A percentile compares a stretch with the other conserved stretches of the same genome.
Conservation (phyloP, 2,797 vertebrate species). For the Chaetodon trifasciatus region DNA sequence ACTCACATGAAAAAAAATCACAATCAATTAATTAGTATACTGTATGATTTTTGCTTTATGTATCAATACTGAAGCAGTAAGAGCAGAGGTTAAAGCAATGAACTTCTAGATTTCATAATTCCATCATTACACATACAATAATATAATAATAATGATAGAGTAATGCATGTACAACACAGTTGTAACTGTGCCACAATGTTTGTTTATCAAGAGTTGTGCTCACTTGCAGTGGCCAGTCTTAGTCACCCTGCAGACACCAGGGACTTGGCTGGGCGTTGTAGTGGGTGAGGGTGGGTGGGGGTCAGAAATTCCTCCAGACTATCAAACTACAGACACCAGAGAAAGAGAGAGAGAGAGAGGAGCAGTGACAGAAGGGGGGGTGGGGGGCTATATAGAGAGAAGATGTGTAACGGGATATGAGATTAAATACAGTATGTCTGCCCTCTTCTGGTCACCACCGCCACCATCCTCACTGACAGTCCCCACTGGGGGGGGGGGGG, state of each 20-base stretch:
- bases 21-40: not conserved
- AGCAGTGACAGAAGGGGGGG: slow-evolving; percentile 21
- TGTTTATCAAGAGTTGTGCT: not conserved
- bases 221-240: slow-evolving; percentile 10
- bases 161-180: not conserved
- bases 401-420: slow-evolving; percentile 74
- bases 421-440: slow-evolving; percentile 90
- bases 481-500: slow-evolving; percentile 11
- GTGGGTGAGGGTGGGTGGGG: slow-evolving; percentile 3
- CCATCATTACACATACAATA: too few species aligned
- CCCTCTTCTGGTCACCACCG: slow-evolving; percentile 89
- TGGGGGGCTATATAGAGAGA: slow-evolving; percentile 26
- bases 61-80: not conserved
- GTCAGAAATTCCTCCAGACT: slow-evolving; percentile 50
- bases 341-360: slow-evolving; percentile 10
- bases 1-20: not conserved
- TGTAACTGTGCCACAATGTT: not conserved
- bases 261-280: slow-evolving; percentile 6
- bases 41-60: not conserved
- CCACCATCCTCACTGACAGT: slow-evolving; percentile 71
- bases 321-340: slow-evolving; percentile 40
- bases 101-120: not conserved
- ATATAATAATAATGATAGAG: not conserved
- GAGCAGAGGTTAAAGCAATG: not conserved
- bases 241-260: slow-evolving; percentile 20